A percentile compares a stretch with the other conserved stretches of the same genome.
Conservation (phyloP, 2,113 vertebrate species). For the Petrocephalus microphthalmus region DNA sequence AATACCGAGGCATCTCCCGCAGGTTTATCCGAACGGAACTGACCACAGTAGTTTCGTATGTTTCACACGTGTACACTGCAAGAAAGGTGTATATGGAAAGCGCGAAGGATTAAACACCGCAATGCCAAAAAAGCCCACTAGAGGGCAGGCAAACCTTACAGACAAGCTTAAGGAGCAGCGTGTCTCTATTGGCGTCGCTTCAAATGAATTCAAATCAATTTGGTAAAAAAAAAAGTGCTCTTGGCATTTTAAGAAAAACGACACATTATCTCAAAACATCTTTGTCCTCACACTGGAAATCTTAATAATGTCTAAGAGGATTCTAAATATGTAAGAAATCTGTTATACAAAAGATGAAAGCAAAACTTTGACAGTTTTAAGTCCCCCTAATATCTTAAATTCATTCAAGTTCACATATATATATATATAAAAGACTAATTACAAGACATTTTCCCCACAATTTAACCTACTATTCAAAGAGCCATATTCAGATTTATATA, state of each 20-base stretch:
- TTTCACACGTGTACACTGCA: neutral
- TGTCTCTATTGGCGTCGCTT: neutral
- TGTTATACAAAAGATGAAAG: neutral
- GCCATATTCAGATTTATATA: neutral
- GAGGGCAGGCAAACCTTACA: conserved; percentile 33
- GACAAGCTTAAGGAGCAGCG: neutral
- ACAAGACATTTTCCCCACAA: neutral
- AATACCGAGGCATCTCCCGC: neutral
- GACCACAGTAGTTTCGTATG: neutral
- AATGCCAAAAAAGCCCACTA: conserved; percentile 33
- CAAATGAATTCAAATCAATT: neutral
- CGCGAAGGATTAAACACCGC: neutral
- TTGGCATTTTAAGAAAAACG: neutral
- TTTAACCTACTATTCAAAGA: neutral
- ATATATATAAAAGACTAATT: neutral
- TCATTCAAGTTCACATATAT: neutral
- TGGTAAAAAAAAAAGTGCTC: neutral
- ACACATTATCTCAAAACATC: neutral
- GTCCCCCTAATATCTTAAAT: neutral
- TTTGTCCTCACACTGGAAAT: neutral
- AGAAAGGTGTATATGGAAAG: neutral
- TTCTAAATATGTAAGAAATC: neutral
- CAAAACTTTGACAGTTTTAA: neutral
- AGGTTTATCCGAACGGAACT: neutral
- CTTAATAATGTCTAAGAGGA: neutral